phyloP scores from a whole-genome alignment of 2,113 vertebrate genomes.

The Phaethornis superciliosus region DNA sequence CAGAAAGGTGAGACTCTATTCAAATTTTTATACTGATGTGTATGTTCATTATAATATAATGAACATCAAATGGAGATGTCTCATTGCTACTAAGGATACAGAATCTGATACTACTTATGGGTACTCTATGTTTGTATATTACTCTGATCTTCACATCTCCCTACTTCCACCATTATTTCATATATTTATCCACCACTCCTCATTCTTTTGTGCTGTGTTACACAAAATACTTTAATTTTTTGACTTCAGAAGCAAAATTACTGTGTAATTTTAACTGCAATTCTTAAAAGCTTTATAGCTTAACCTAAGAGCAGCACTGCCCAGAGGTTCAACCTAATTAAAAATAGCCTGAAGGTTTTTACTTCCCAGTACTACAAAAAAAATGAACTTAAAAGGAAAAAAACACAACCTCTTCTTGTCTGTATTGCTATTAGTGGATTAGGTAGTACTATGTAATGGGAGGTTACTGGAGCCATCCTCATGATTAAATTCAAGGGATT shows the following conservation, averaged over 20 bases:
- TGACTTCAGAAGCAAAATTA: neutral
- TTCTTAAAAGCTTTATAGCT: neutral
- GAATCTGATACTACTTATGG: neutral
- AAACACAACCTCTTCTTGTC: neutral
- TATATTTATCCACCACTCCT: neutral
- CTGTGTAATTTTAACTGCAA: neutral
- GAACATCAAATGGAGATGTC: neutral
- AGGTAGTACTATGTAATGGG: neutral
- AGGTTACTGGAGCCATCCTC: slow-evolving; percentile 6
- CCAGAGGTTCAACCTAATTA: slow-evolving; percentile 28
- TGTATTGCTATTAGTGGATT: neutral
- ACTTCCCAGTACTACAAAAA: neutral
- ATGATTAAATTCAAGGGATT: slow-evolving; percentile 44
- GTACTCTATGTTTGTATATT: neutral
- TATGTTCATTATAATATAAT: neutral
- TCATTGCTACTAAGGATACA: neutral
- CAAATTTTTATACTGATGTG: neutral
- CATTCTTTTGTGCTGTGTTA: neutral
- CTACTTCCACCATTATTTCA: neutral
- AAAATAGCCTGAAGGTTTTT: slow-evolving; percentile 19
- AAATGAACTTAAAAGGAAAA: slow-evolving; percentile 12
- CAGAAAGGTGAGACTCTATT: neutral
- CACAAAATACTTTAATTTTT: neutral
- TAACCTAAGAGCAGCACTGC: neutral
- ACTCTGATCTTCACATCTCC: neutral